These are phyloP conservation scores for Acronicta leporina DNA, from an alignment of 2,888 invertebrate species.

Conservation along the genomic window DNA sequence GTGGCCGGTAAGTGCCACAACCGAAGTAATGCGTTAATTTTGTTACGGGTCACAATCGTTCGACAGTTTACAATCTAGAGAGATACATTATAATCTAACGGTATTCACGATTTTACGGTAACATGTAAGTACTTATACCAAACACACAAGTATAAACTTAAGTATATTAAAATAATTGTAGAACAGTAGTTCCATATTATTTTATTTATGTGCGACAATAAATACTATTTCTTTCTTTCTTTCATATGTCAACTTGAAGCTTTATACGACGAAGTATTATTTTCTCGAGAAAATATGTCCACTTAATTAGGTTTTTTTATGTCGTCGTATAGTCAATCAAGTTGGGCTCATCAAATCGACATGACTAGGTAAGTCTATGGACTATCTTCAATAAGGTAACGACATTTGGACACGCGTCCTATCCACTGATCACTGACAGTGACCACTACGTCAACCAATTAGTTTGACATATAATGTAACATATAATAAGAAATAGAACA, in stretches of 20 bases:
- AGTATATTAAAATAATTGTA: not conserved
- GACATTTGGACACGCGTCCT: conserved; percentile 68
- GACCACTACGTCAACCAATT: conserved; percentile 28
- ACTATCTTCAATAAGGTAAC: conserved; percentile 68
- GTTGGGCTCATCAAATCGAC: conserved; percentile 69
- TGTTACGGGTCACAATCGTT: too few species aligned
- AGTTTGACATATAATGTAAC: conserved; percentile 31
- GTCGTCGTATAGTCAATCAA: conserved; percentile 54
- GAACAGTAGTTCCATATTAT: too few species aligned
- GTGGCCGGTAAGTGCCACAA: too few species aligned
- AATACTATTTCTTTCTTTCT: too few species aligned
- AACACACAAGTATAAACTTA: too few species aligned
- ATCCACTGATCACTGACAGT: conserved; percentile 54
- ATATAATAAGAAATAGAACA: conserved; percentile 22
- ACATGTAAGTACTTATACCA: too few species aligned
- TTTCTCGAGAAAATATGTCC: conserved; percentile 37
- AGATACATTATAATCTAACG: too few species aligned
- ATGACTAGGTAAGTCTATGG: conserved; percentile 67
- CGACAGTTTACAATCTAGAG: too few species aligned
- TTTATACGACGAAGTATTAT: conserved; percentile 22
- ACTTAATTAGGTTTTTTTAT: conserved; percentile 55
- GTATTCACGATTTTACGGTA: too few species aligned
- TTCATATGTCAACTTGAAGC: conserved; percentile 28
- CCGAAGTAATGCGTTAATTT: too few species aligned
- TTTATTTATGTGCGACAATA: too few species aligned